These are phyloP conservation scores for Drosophila punjabiensis DNA, from an alignment of 1,140 invertebrate species.

Conservation along the genomic window DNA sequence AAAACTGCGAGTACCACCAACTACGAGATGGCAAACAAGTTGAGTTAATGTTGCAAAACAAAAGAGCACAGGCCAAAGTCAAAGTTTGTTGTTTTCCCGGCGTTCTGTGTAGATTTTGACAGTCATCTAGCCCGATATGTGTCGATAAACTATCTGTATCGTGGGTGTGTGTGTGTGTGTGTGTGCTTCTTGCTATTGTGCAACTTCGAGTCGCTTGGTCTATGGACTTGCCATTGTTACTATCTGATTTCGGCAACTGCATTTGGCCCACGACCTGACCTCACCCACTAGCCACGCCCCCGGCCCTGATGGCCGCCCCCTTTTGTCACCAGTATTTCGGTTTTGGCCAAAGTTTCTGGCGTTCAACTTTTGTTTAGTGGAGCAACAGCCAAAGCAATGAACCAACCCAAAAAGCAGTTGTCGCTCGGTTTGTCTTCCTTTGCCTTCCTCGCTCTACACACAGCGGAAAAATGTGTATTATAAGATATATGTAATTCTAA, in stretches of 20 bases:
- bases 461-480: not conserved
- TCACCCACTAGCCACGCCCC: conserved; percentile 3
- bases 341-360: conserved; percentile 69
- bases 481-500: not conserved
- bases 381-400: conserved; percentile 62
- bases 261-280: conserved; percentile 65
- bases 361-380: conserved; percentile 62
- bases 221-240: conserved; percentile 47
- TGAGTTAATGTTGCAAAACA: conserved; percentile 49
- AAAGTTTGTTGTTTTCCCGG: conserved; percentile 50
- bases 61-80: conserved; percentile 33
- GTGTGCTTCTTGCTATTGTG: conserved; percentile 1
- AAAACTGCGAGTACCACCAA: conserved; percentile 35
- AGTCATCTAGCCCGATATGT: conserved; percentile 54
- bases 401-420: conserved; percentile 61
- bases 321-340: conserved; percentile 41
- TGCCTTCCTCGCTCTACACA: conserved; percentile 10
- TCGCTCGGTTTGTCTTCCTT: conserved; percentile 71
- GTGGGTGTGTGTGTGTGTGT: not conserved
- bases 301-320: conserved; percentile 6
- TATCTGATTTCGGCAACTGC: conserved; percentile 68
- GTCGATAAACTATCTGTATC: conserved; percentile 50
- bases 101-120: conserved; percentile 55
- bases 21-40: conserved; percentile 45
- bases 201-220: conserved; percentile 27